These are phyloP conservation scores for Hormiphora californensis DNA, from an alignment of 37 sponge, comb jelly and placozoan species.

Conservation along the genomic window DNA sequence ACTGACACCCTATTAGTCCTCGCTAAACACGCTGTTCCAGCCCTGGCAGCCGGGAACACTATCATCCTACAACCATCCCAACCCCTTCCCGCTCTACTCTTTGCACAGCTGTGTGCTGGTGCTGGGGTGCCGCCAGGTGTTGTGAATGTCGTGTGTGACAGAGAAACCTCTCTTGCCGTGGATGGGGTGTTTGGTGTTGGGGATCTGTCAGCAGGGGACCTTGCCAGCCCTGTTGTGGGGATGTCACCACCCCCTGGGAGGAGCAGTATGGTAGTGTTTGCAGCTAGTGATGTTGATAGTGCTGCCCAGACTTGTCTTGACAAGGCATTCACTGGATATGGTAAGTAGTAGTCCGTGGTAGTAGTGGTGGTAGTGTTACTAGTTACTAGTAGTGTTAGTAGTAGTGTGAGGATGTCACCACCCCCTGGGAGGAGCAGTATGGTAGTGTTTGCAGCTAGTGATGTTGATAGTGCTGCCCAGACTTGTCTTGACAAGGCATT, in stretches of 20 bases:
- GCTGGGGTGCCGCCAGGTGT: slow-evolving; percentile 90
- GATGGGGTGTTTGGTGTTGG: too few relatives aligned
- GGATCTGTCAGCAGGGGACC: too few relatives aligned
- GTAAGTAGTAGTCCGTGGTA: not conserved
- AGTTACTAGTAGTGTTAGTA: not conserved
- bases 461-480: too few relatives aligned
- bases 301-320: not conserved
- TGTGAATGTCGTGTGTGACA: not conserved
- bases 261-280: not conserved
- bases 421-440: too few relatives aligned
- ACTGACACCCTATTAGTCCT: too few relatives aligned
- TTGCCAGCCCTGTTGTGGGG: too few relatives aligned
- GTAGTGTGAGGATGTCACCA: not conserved
- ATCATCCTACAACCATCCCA: not conserved
- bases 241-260: too few relatives aligned
- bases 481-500: too few relatives aligned
- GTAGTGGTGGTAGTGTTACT: not conserved
- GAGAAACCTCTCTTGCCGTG: too few relatives aligned
- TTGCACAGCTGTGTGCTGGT: slow-evolving; percentile 97
- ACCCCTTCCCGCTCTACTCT: slow-evolving; percentile 77
- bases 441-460: too few relatives aligned
- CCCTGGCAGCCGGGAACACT: slow-evolving; percentile 12
- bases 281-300: not conserved
- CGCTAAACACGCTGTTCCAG: not conserved
- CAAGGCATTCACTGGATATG: not conserved